Conservation (phyloP, 1,140 invertebrate genomes). For the Drosophila grimshawi region DNA sequence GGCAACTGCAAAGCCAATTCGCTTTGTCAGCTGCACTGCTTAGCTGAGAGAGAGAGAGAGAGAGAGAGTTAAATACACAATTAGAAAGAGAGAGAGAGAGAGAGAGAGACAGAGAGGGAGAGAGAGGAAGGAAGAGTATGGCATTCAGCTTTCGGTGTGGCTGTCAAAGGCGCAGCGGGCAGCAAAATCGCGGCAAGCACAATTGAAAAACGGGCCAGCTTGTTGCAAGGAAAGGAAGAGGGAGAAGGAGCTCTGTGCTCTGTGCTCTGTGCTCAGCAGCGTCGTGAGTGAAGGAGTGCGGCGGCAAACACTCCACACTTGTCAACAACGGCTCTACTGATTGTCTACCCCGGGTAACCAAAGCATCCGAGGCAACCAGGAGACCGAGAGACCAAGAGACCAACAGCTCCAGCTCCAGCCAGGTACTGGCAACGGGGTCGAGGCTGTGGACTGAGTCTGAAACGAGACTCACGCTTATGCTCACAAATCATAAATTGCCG, state of each 20-base stretch:
- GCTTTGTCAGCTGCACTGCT: conserved; percentile 14
- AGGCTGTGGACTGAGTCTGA: conserved; percentile 29
- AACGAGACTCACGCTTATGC: conserved; percentile 72
- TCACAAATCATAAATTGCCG: conserved; percentile 85
- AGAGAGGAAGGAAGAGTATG: conserved; percentile 11
- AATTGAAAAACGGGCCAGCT: conserved; percentile 66
- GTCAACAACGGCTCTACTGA: conserved; percentile 68
- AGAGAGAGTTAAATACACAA: neutral
- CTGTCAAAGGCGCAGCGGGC: conserved; percentile 77
- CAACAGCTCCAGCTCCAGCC: neutral
- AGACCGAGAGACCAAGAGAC: neutral
- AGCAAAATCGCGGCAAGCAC: conserved; percentile 72
- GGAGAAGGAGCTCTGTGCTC: conserved; percentile 16
- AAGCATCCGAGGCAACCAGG: conserved; percentile 1
- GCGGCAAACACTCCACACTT: conserved; percentile 82
- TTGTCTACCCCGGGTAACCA: conserved; percentile 38
- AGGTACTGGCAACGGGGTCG: conserved; percentile 18
- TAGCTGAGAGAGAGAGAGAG: neutral
- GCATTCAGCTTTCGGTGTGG: conserved; percentile 34
- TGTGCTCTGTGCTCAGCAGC: conserved; percentile 10
- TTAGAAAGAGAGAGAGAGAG: too few species aligned
- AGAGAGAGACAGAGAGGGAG: too few species aligned
- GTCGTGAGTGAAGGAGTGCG: conserved; percentile 75
- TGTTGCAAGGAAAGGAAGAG: neutral
- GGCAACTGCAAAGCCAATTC: conserved; percentile 17